Evolutionary conservation across 2,888 invertebrate genomes (phyloP).

Genomic region (Eupithecia abbreviata): DNA sequence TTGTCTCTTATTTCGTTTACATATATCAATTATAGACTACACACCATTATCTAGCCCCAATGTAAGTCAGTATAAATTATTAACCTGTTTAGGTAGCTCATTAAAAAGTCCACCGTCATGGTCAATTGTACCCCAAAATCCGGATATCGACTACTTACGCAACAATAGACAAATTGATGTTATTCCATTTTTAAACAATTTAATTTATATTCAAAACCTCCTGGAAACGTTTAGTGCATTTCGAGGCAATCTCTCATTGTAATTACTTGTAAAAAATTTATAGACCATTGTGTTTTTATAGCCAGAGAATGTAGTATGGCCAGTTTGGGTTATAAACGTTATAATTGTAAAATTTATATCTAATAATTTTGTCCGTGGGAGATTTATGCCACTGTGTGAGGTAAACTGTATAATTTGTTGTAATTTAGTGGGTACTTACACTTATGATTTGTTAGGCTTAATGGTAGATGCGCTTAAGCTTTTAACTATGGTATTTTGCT

Average conservation of each 20-base stretch:
- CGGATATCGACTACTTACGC: constrained; percentile 40
- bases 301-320: constrained; percentile 49
- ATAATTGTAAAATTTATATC: constrained; percentile 71
- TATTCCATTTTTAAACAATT: constrained; percentile 55
- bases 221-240: constrained; percentile 71
- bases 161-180: constrained; percentile 61
- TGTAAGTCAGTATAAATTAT: neutral
- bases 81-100: neutral
- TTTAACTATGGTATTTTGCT: constrained; percentile 23
- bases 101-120: constrained; percentile 5
- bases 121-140: constrained; percentile 16
- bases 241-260: constrained; percentile 70
- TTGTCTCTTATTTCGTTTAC: neutral
- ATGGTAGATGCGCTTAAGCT: constrained; percentile 12
- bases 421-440: constrained; percentile 35
- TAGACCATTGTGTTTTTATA: constrained; percentile 74
- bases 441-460: constrained; percentile 32
- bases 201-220: constrained; percentile 64
- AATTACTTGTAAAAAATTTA: constrained; percentile 80
- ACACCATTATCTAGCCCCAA: neutral
- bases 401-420: constrained; percentile 55
- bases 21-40: too few relatives aligned
- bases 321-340: constrained; percentile 45
- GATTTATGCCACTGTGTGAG: constrained; percentile 53
- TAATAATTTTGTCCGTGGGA: constrained; percentile 63